Conservation (phyloP, 1,140 invertebrate species). For the Scaptomyza hsui region DNA sequence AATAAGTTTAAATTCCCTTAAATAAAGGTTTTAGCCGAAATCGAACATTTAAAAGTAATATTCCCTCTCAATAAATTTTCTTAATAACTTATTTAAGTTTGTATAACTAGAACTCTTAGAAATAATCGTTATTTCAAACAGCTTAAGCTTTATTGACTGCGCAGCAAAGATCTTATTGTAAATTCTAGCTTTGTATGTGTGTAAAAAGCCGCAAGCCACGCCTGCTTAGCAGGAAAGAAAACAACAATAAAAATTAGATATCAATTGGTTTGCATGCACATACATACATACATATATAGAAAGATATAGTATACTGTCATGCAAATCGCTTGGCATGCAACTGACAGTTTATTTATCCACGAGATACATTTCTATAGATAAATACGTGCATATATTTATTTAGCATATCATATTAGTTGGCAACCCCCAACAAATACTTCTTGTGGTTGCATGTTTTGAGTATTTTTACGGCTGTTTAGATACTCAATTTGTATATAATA, state of each 20-base stretch:
- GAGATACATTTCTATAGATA: constrained; percentile 48
- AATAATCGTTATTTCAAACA: not conserved
- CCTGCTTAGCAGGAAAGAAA: constrained; percentile 5
- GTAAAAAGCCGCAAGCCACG: constrained; percentile 16
- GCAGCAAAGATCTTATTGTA: constrained; percentile 3
- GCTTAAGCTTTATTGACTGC: constrained; percentile 9
- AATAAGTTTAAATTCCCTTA: not conserved
- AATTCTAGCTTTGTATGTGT: not conserved
- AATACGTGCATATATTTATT: constrained; percentile 33
- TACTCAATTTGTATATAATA: constrained; percentile 62
- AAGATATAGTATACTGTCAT: constrained; percentile 31
- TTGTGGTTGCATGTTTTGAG: constrained; percentile 63
- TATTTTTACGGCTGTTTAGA: constrained; percentile 76
- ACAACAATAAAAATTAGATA: constrained; percentile 2
- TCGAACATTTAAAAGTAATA: no score
- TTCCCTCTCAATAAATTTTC: no score
- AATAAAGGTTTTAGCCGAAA: no score
- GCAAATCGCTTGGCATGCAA: constrained; percentile 42
- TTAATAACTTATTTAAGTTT: not conserved
- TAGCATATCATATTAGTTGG: constrained; percentile 52
- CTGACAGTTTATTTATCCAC: constrained; percentile 55
- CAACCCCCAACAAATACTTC: constrained; percentile 26
- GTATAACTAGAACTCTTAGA: not conserved
- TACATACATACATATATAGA: not conserved
- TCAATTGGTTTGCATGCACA: not conserved